Evolutionary conservation across 2,797 vertebrate genomes (phyloP), one percentile per base, ranked within the genome.

Genomic region (Anguilla anguilla): DNA sequence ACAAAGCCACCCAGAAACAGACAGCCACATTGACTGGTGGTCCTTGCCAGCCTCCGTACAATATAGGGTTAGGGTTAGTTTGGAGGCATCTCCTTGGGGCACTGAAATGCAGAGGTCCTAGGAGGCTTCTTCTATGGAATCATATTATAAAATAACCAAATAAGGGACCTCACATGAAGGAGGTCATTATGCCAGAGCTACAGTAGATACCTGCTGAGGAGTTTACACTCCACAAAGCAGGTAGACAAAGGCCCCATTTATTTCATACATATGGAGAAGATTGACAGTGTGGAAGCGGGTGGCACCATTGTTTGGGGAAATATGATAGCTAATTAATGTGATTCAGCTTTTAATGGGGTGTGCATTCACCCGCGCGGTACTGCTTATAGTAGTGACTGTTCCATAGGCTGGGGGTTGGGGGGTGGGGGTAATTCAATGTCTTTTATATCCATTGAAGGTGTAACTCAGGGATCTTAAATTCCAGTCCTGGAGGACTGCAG

Each of bases 111-210:
- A 25, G 25, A 25, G 6, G 4, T 67, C 61, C 35, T 51, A 72
- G 19, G 53, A 46, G n/a, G 46, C 51, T 87, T 72, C 35, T 87
- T 28, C 31, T 85, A 57, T 84, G 86, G 88, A 86, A 90, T 87
- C 87, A 89, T 92, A 93, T 92, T 91, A 92, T 88, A 89, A 86
- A 67, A 31, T 86, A 59, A 74, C 46, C 19, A 87, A 89, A 89
- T 64, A 59, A 57, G 85, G 6, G 88, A 92, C 49, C 88, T 90
- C 90, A 92, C 94, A 91, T 92, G 92, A 91, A 83, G 90, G 84
- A 85, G 92, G 88, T 84, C 85, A 86, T 88, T 94, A 89, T 84
- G 28, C 79, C 74, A 85, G 57, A 57, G 2, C 64, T 55, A 67
- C 64, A n/a, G 64, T 15, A 64, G 57, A 17, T 74, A 89, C 84